Evolutionary conservation across 2,797 vertebrate species (phyloP).

Genomic region (Saxicola maurus): DNA sequence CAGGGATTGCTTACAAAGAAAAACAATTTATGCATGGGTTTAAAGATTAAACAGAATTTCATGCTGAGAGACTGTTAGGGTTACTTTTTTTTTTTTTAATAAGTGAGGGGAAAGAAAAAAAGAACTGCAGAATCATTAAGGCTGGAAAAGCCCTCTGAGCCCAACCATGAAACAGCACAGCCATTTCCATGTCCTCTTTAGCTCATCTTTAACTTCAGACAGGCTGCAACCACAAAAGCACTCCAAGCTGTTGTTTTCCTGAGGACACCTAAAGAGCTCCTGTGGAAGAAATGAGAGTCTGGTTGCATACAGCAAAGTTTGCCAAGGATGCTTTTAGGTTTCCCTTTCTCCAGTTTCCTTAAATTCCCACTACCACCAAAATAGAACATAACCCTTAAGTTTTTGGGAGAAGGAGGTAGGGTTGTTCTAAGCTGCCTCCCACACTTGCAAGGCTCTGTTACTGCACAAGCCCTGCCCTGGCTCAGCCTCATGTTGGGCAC

Average conservation of each 20-base stretch:
- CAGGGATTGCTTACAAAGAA: background rate
- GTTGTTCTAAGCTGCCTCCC: background rate
- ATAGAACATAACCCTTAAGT: rapidly evolving
- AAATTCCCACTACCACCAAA: background rate
- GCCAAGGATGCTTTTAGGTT: background rate
- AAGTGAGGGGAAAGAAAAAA: too few relatives aligned
- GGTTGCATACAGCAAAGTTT: background rate
- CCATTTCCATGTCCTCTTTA: rapidly evolving
- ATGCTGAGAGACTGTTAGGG: background rate
- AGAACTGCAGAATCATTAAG: background rate
- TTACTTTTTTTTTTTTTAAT: background rate
- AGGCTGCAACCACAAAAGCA: background rate
- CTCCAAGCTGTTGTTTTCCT: background rate
- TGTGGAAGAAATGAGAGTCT: background rate
- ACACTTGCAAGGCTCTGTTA: rapidly evolving
- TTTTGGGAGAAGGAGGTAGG: background rate
- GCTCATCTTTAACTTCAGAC: background rate
- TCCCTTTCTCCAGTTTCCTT: background rate
- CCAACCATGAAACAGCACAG: background rate
- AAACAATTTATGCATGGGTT: background rate
- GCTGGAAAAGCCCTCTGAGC: background rate
- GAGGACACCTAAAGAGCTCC: background rate
- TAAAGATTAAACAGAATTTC: background rate
- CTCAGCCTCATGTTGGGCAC: background rate
- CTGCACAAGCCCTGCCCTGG: background rate